Evolutionary conservation across 2,797 vertebrate species (phyloP).

Genomic region (Tympanoctomys barrerae): DNA sequence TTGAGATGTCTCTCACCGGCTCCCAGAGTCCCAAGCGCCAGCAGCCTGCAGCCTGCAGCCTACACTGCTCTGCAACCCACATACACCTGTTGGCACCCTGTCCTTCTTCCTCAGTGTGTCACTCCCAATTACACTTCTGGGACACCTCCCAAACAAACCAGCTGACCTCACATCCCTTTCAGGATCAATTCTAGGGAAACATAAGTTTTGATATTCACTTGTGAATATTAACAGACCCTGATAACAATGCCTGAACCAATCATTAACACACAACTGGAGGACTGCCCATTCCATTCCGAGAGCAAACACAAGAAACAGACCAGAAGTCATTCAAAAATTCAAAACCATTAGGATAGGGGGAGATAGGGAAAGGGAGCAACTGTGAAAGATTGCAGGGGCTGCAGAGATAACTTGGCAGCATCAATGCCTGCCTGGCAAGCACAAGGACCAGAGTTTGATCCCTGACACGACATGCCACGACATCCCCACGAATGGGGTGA

Average conservation of each 20-base stretch:
- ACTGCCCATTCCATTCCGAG: not conserved
- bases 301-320: not conserved
- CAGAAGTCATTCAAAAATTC: not conserved
- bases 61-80: not conserved
- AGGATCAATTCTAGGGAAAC: not conserved
- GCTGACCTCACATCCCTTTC: not conserved
- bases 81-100: rapidly evolving
- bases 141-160: not conserved
- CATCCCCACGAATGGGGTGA: too few relatives aligned
- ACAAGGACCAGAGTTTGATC: too few relatives aligned
- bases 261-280: not conserved
- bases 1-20: not conserved
- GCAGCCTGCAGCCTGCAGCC: not conserved
- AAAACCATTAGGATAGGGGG: not conserved
- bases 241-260: not conserved
- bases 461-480: too few relatives aligned
- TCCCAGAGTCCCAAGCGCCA: not conserved
- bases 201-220: not conserved
- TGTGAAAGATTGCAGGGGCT: not conserved
- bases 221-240: not conserved
- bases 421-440: too few relatives aligned
- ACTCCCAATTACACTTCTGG: not conserved
- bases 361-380: not conserved
- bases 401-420: too few relatives aligned
- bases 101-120: not conserved